Conservation (phyloP, 2,888 invertebrate species). For the Heliothis peltigera region DNA sequence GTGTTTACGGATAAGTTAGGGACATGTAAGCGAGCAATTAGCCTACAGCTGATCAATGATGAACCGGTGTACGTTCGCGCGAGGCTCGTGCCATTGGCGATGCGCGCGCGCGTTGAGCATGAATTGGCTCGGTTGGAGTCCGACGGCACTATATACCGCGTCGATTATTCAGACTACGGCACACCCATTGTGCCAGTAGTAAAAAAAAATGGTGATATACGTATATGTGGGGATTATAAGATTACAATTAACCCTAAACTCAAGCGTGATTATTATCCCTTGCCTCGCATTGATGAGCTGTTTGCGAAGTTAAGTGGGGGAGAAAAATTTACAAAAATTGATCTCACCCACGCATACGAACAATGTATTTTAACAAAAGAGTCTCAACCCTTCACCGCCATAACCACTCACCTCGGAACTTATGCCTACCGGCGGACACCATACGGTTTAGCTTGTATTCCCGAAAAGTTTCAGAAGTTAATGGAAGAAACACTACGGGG, state of each 20-base stretch:
- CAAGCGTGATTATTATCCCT: no score
- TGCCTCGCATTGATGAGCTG: slow-evolving; percentile 20
- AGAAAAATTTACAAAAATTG: slow-evolving; percentile 54
- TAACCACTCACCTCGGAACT: slow-evolving; percentile 55
- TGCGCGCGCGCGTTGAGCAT: no score
- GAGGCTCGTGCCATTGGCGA: no score
- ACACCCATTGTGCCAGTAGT: no score
- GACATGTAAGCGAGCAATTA: slow-evolving; percentile 35
- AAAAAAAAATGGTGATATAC: no score
- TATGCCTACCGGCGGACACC: slow-evolving; percentile 46
- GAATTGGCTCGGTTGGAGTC: no score
- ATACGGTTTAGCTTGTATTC: slow-evolving; percentile 49
- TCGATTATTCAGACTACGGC: no score
- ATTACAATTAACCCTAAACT: no score
- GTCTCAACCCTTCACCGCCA: slow-evolving; percentile 52
- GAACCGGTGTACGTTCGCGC: no score
- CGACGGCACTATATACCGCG: no score
- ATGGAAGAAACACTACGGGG: slow-evolving; percentile 50
- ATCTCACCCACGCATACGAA: slow-evolving; percentile 54
- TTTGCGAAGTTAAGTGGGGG: slow-evolving; percentile 54
- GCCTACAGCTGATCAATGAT: slow-evolving; percentile 29
- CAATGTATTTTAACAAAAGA: slow-evolving; percentile 45
- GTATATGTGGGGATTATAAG: no score
- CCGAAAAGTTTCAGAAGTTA: slow-evolving; percentile 58
- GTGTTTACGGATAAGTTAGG: slow-evolving; percentile 45